Percentiles rank a stretch among this genome's conserved stretches.
Evolutionary conservation across 2,888 invertebrate species (phyloP).

Genomic region (Dolomedes plantarius): DNA sequence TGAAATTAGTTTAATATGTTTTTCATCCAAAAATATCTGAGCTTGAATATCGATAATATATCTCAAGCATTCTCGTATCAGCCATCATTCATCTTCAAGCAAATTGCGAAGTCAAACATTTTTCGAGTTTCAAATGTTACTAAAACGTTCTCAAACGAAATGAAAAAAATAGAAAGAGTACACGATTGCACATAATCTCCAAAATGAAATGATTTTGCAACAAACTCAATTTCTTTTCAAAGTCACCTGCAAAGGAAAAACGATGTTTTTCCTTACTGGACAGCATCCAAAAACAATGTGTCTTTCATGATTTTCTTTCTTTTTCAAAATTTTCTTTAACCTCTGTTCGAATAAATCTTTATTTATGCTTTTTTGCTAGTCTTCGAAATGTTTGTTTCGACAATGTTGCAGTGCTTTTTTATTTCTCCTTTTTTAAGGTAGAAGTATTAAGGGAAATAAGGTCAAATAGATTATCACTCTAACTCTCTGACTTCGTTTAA

Average conservation of each 20-base stretch:
- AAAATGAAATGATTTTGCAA: conserved; percentile 4
- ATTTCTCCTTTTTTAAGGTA: not conserved
- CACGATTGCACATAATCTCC: not conserved
- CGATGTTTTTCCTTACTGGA: not conserved
- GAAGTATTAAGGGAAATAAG: not conserved
- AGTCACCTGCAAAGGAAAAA: conserved; percentile 5
- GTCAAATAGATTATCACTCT: conserved; percentile 8
- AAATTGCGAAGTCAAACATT: too few relatives aligned
- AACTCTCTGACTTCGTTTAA: not conserved
- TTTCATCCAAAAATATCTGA: too few relatives aligned
- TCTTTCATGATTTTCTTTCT: not conserved
- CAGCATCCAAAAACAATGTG: conserved; percentile 8
- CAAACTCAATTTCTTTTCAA: conserved; percentile 4
- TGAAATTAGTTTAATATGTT: too few relatives aligned
- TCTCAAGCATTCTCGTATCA: too few relatives aligned
- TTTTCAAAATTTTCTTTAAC: not conserved
- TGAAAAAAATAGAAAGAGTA: not conserved
- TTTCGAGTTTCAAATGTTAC: too few relatives aligned
- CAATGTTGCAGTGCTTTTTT: not conserved
- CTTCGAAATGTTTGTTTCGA: not conserved
- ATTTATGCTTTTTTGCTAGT: not conserved
- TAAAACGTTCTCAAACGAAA: not conserved
- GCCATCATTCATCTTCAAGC: too few relatives aligned
- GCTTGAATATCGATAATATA: too few relatives aligned
- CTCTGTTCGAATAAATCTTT: conserved; percentile 1